Conservation (phyloP, 1,140 invertebrate species). For the Sitodiplosis mosellana region DNA sequence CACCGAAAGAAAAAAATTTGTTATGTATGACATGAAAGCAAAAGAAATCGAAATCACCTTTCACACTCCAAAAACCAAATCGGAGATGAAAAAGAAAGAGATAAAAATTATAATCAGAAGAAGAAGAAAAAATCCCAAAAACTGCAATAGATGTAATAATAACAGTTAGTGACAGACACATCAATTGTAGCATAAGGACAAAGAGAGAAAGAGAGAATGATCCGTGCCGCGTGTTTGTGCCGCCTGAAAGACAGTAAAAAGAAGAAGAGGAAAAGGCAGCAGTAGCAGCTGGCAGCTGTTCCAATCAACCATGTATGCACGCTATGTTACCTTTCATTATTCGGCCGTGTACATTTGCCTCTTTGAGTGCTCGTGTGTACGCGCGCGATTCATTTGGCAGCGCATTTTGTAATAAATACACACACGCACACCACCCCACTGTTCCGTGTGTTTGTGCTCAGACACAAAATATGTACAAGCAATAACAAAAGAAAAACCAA, state of each 20-base stretch:
- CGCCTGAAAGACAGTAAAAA: not conserved
- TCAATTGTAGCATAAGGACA: not conserved
- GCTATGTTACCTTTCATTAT: not conserved
- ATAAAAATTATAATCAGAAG: not conserved
- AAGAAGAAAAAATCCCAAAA: too few relatives aligned
- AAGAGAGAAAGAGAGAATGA: not conserved
- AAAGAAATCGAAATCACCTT: not conserved
- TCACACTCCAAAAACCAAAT: not conserved
- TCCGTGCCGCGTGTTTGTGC: not conserved
- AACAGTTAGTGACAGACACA: too few relatives aligned
- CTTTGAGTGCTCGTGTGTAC: not conserved
- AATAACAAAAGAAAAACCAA: too few relatives aligned
- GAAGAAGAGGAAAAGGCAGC: not conserved
- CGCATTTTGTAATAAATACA: too few relatives aligned
- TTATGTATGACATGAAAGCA: not conserved
- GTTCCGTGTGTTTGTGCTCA: not conserved
- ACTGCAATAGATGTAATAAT: too few relatives aligned
- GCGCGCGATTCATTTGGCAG: not conserved
- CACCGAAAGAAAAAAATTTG: not conserved
- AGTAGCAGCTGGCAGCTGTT: not conserved
- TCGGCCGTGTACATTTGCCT: not conserved
- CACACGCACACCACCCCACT: not conserved
- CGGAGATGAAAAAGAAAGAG: not conserved
- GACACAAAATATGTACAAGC: too few relatives aligned
- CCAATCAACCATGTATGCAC: not conserved